Conservation (phyloP, 2,797 vertebrate species). For the Eulemur mongoz region DNA sequence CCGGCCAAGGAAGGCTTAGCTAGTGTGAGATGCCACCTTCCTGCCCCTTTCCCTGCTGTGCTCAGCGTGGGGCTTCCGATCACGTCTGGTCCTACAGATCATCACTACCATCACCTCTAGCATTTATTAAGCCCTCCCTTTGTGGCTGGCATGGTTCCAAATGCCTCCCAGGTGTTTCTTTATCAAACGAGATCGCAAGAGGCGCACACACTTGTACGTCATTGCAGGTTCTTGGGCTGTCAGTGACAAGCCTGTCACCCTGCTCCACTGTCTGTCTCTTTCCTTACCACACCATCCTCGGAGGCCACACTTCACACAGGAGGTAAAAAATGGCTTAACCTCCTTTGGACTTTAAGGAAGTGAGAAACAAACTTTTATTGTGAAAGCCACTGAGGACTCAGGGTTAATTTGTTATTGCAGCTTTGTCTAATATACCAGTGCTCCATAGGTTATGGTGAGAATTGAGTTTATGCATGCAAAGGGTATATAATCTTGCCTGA, state of each 20-base stretch:
- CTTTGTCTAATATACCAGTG: background rate
- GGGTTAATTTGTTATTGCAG: background rate
- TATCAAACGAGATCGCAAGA: background rate
- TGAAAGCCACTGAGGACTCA: background rate
- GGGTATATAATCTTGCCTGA: background rate
- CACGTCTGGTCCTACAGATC: background rate
- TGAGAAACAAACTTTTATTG: background rate
- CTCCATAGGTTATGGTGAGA: background rate
- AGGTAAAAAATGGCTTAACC: background rate
- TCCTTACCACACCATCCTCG: background rate
- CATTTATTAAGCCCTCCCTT: background rate
- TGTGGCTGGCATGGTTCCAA: background rate
- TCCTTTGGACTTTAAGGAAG: background rate
- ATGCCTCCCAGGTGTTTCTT: background rate
- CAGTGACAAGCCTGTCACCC: background rate
- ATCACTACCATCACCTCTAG: background rate
- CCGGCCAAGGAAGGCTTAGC: background rate
- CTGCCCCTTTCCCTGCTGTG: background rate
- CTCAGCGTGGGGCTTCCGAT: background rate
- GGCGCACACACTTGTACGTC: fast-evolving
- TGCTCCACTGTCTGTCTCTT: background rate
- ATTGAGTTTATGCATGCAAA: background rate
- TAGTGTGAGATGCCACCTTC: background rate
- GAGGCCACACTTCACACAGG: background rate
- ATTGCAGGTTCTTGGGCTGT: background rate